Evolutionary conservation across 2,113 vertebrate genomes (phyloP).

Genomic region (Prunella fulvescens): DNA sequence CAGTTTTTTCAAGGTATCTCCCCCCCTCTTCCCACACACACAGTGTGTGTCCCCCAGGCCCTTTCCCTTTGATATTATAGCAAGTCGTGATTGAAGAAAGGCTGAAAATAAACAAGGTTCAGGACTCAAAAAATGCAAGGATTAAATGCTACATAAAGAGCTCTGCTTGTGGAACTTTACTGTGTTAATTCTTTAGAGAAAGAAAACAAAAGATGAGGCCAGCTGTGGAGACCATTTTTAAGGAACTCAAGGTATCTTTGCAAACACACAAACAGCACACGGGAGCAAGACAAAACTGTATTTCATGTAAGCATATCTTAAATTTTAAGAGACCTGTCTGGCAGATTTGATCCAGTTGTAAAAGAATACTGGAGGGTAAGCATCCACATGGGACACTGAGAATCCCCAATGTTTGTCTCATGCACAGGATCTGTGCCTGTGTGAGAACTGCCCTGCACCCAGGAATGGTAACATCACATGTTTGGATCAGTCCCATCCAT

Average conservation of each 20-base stretch:
- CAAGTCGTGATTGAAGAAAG: not conserved
- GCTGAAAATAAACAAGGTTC: not conserved
- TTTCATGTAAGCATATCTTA: not conserved
- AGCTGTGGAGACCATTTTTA: not conserved
- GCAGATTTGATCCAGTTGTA: not conserved
- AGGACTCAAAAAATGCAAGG: not conserved
- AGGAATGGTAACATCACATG: not conserved
- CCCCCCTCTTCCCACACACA: not conserved
- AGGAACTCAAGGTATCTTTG: slow-evolving; percentile 19
- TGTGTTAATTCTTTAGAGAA: not conserved
- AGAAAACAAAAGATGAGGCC: not conserved
- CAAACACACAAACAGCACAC: not conserved
- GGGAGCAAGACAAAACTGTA: slow-evolving; percentile 37
- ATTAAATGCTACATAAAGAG: not conserved
- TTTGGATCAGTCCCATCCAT: not conserved
- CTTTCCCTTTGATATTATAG: not conserved
- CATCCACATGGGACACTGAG: not conserved
- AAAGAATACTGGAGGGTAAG: not conserved
- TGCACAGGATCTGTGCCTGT: not conserved
- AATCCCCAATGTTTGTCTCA: not conserved
- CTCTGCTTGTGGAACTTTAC: not conserved
- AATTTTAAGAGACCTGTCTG: not conserved
- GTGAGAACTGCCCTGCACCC: not conserved
- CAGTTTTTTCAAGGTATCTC: slow-evolving; percentile 42
- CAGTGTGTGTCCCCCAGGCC: not conserved